Conservation (phyloP, 2,113 vertebrate genomes). For the Emydura subglobosa region DNA sequence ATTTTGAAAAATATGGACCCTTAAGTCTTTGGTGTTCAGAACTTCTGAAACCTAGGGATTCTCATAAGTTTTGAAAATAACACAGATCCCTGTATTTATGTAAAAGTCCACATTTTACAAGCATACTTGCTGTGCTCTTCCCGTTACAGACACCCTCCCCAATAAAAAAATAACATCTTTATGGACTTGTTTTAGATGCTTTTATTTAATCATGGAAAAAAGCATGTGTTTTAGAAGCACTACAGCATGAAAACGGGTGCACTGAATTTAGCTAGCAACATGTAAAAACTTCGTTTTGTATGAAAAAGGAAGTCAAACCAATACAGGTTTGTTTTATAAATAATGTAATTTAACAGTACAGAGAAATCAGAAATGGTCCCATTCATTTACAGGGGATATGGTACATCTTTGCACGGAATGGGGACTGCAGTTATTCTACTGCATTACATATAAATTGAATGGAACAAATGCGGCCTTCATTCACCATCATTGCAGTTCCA, state of each 20-base stretch:
- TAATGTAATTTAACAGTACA: neutral
- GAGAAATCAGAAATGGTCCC: neutral
- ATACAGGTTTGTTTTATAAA: neutral
- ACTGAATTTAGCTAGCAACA: neutral
- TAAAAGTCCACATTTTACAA: neutral
- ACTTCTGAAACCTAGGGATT: neutral
- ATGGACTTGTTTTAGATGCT: neutral
- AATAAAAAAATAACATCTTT: neutral
- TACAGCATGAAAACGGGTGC: neutral
- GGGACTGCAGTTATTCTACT: neutral
- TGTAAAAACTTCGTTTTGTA: neutral
- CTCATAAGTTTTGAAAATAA: neutral
- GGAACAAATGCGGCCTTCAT: neutral
- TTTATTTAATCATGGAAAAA: neutral
- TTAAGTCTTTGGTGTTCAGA: neutral
- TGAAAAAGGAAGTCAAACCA: neutral
- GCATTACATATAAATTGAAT: neutral
- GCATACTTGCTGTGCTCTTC: neutral
- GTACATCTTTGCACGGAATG: neutral
- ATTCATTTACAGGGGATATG: neutral
- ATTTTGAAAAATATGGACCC: neutral
- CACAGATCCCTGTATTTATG: neutral
- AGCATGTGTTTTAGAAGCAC: neutral
- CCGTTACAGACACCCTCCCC: neutral
- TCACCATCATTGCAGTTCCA: neutral